A percentile compares a stretch with the other conserved stretches of the same genome.
phyloP scores from a whole-genome alignment of 2,113 vertebrate genomes.

The Morphnarchus princeps region DNA sequence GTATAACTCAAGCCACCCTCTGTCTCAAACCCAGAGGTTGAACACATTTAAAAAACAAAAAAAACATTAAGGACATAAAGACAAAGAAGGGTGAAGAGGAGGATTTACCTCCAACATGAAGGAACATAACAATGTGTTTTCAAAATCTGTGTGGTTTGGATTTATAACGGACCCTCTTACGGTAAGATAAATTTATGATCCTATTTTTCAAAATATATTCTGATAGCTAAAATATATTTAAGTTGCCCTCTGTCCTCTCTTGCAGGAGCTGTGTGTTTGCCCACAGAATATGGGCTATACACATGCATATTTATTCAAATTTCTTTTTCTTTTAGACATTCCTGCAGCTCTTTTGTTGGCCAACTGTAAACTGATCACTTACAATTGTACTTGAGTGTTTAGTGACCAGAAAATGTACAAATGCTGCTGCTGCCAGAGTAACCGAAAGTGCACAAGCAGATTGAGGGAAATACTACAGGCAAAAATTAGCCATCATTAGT shows the following conservation, averaged over 20 bases:
- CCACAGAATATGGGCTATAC: not conserved
- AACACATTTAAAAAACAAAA: not conserved
- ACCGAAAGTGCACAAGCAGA: conserved; percentile 76
- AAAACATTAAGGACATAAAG: not conserved
- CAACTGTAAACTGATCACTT: conserved; percentile 76
- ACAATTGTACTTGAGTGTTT: conserved; percentile 80
- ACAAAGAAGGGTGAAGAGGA: not conserved
- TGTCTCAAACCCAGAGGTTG: not conserved
- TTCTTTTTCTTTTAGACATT: conserved; percentile 63
- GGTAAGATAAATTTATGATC: not conserved
- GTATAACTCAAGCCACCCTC: not conserved
- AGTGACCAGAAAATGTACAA: conserved; percentile 87
- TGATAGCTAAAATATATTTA: not conserved
- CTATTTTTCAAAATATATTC: conserved; percentile 15
- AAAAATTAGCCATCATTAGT: conserved; percentile 82
- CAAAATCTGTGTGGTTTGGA: not conserved
- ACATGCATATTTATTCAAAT: conserved; percentile 53
- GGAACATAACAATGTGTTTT: not conserved
- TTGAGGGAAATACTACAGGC: conserved; percentile 79
- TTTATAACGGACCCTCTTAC: not conserved
- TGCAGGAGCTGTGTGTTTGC: not conserved
- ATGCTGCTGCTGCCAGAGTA: conserved; percentile 75
- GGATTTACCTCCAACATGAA: not conserved
- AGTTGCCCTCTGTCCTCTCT: conserved; percentile 6
- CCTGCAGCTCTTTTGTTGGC: conserved; percentile 68